Evolutionary conservation across 2,797 vertebrate species (phyloP), one percentile per base, ranked within the genome.

Genomic region (Kryptopterus vitreolus): DNA sequence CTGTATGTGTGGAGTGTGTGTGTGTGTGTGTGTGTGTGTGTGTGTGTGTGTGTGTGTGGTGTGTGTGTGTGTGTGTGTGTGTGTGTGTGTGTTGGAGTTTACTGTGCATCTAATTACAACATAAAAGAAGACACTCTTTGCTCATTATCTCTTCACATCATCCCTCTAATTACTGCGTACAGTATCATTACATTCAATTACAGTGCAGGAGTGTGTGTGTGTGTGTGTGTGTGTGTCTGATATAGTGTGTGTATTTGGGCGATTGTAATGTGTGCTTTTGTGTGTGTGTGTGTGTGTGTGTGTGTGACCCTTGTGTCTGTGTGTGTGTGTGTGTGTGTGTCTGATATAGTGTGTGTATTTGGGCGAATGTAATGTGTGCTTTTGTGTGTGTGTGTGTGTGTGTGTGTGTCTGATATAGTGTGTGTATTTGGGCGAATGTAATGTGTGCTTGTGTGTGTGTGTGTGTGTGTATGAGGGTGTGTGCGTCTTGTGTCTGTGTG

Each of bases 261-360:
- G n/a, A n/a, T n/a, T n/a, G n/a, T n/a, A n/a, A n/a, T n/a, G 38
- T 0, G 38, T 38, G 38, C 9, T 0, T 38, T 5, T 0, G 57
- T 46, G 46, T 75, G 29, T n/a, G 6, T 77, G 74, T 63, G 38
- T 62, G 50, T 10, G 20, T 48, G 15, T 63, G 59, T 75, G 38
- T 48, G 8, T 20, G 35, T 52, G 38, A 38, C 35, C n/a, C n/a
- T n/a, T 38, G 38, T 38, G 38, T 38, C 5, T 0, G 4, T 38
- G 38, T 38, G 38, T 38, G 38, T 38, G 38, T 38, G 38, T 0
- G 4, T 38, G 38, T 38, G 38, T 38, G 5, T 38, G 3, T n/a
- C n/a, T n/a, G n/a, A n/a, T n/a, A n/a, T n/a, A n/a, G n/a, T n/a
- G n/a, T n/a, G n/a, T n/a, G n/a, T n/a, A n/a, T n/a, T n/a, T n/a